These are phyloP conservation scores for Hirtodrosophila trivittata DNA, from an alignment of 2,888 invertebrate species.

Conservation along the genomic window DNA sequence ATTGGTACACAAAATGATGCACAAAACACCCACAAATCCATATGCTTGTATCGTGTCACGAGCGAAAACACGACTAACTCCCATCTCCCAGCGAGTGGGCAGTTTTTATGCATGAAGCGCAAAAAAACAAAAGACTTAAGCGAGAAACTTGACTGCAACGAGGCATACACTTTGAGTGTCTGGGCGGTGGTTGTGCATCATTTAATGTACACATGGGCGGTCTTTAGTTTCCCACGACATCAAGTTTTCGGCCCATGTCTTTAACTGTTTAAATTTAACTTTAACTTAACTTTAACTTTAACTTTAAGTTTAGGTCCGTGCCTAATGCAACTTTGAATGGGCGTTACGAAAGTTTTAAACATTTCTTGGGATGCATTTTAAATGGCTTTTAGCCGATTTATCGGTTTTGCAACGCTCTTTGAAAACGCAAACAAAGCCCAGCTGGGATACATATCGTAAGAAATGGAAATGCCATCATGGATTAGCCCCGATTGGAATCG, in stretches of 20 bases:
- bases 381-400: conserved; percentile 24
- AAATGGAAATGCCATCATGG: no score
- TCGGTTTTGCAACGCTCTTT: conserved; percentile 17
- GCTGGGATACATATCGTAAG: no score
- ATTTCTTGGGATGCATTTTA: conserved; percentile 18
- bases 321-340: conserved; percentile 9
- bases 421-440: no score
- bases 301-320: background rate
- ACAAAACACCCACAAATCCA: no score
- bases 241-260: background rate
- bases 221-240: conserved; percentile 33
- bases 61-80: background rate
- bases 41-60: no score
- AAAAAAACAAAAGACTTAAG: conserved; percentile 58
- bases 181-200: conserved; percentile 21
- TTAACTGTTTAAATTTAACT: no score
- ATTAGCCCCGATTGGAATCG: no score
- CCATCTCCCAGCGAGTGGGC: conserved; percentile 3
- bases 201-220: conserved; percentile 19
- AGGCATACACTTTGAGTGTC: conserved; percentile 29
- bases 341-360: conserved; percentile 43
- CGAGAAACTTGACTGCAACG: conserved; percentile 38
- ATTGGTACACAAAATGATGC: no score
- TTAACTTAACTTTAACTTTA: no score
- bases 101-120: background rate